A percentile compares a stretch with the other conserved stretches of the same genome.
Conservation (phyloP, 2,888 invertebrate species). For the Hermodice carunculata region DNA sequence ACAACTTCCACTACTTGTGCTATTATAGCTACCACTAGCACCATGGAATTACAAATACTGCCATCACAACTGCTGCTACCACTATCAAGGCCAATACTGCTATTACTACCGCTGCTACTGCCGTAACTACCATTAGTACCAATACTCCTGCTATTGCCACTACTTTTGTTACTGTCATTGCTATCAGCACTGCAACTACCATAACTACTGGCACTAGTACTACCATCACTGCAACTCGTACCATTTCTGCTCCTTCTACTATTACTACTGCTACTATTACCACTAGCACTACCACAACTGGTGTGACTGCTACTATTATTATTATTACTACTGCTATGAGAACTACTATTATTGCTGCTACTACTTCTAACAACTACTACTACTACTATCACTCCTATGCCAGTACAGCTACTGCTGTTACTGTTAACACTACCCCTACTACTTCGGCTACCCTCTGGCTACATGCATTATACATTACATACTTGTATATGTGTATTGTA, state of each 20-base stretch:
- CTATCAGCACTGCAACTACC: background rate
- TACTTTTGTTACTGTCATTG: background rate
- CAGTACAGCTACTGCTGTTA: no score
- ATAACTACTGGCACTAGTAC: background rate
- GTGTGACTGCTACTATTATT: background rate
- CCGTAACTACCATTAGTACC: background rate
- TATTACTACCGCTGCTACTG: background rate
- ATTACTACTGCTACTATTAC: background rate
- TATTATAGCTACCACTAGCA: no score
- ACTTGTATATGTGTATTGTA: no score
- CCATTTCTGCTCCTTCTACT: background rate
- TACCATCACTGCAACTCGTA: background rate
- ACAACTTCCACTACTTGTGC: no score
- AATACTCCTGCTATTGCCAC: background rate
- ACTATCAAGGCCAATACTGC: background rate
- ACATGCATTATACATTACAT: no score
- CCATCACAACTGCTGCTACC: no score
- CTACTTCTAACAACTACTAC: no score
- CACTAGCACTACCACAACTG: background rate
- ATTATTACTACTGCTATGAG: background rate
- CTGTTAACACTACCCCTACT: no score
- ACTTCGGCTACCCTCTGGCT: no score
- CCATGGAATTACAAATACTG: no score
- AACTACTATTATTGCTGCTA: background rate
- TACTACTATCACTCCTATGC: no score